Evolutionary conservation across 2,113 vertebrate genomes (phyloP), one percentile per base, ranked within the genome.

Genomic region (Xiphophorus hellerii): DNA sequence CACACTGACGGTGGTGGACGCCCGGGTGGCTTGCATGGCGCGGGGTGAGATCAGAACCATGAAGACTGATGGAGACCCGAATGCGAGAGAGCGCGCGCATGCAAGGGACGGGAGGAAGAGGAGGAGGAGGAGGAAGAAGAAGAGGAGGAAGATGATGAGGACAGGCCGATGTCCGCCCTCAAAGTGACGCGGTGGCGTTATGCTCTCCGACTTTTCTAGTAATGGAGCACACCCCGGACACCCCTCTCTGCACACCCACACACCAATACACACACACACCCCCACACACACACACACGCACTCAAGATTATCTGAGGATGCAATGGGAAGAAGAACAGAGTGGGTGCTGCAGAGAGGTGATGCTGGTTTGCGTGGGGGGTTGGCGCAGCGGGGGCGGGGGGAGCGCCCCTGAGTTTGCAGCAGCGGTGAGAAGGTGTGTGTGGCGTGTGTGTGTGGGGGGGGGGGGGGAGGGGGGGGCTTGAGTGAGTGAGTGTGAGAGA

Each of bases 201-300:
- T 69, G 95, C 94, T 87, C 94, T 91, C 93, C 92, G 93, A 95
- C 97, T 98, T 99, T 98, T 99, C 96, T 96, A 97, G 85, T 90
- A 82, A 94, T 88, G 82, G 92, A 93, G 93, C 93, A 44, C 2
- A 27, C 11, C 28, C 37, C 69, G 5, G 44, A 39, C 35, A 30
- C 37, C 8, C 44, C 27, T 48, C 17, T 48, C 44, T 48, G 73
- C 4, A 48, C 44, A 20, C 44, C 20, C 35, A 31, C 39, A 25
- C 67, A 12, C 58, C 11, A 20, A 58, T 60, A 60, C 81, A 66
- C 65, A 28, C 51, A 31, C 39, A n/a, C 48, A 14, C 60, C 2
- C 28, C 39, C 66, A 54, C 81, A 66, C 68, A n/a, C 39, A 15
- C 68, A 25, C 60, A 48, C 15, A 25, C 28, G 48, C 63, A 60